Base-by-base conservation (phyloP, 2,888 invertebrate species). In the Galeopsomyia nigrocyanea region DNA sequence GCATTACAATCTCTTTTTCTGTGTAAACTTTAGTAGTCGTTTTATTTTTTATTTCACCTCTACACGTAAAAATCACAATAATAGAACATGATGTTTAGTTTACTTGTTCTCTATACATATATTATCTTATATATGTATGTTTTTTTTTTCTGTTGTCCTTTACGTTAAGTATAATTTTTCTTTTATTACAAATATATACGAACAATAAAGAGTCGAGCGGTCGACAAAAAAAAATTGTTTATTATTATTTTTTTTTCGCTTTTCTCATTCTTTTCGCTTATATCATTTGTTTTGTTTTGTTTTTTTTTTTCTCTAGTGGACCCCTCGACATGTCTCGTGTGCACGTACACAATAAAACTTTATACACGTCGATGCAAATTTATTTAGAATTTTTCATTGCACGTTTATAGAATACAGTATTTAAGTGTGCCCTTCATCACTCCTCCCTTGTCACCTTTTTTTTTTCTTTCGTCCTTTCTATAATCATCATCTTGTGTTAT, bases 321-420 rank as follows among this genome's bases (percentile, higher is more conserved):
- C 67, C 63, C 17, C 61, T 69, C 69, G 69, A 72, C 65, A 47
- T 74, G 60, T 14, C 53, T 77, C 75, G 70, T 61, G 70, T 61
- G 19, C 56, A 63, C 39, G 75, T 78, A 78, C 77, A 77, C 77
- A 77, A 77, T 76, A 58, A 39, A 67, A 58, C 22, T 66, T 58
- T 58, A 39, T 39, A 64, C 49, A 68, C 17, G 79, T 81, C 79
- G 82, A 82, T 82, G 83, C 81, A 82, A 81, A 82, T 76, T 75
- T 80, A 85, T 86, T 85, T 86, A 85, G 83, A 85, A 85, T 85
- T 83, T 2, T 69, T 82, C 79, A 82, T 80, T 80, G 78, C 77
- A 80, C 77, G 79, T 80, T 64, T 14, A 39, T 61, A 39, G 50
- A 64, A 51, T 58, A 62, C 19, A 64, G 77, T 78, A 55, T 50